Base-by-base conservation (phyloP, 2,113 vertebrate genomes). In the Gambusia affinis region DNA sequence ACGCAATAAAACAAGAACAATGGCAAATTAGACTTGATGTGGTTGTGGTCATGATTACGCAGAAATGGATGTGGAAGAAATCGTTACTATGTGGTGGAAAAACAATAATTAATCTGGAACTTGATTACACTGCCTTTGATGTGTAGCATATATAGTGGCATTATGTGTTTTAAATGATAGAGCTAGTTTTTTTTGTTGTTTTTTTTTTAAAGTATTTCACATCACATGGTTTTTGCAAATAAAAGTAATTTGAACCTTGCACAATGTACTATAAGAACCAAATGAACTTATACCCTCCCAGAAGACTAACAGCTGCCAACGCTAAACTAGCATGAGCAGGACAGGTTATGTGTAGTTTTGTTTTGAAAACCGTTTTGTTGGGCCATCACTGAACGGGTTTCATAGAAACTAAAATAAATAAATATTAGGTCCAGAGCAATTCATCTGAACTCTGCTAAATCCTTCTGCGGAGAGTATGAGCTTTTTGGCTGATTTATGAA, bases 221-320 rank as follows among this genome's bases (percentile, higher is more conserved):
- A 78, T 15, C 64, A 4, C 3, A 5, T 8, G 24, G 69, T 70
- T 75, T 37, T 31, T 15, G 60, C 85, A 75, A 88, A 87, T 88
- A 73, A 83, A 85, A 76, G 37, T 42, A 67, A 73, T 78, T 81
- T 74, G 82, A 87, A 80, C 72, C 64, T 91, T 84, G 71, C 79
- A 75, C 83, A 87, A 89, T 51, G 83, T 72, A 27, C 27, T 27
- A 79, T 83, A 73, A 69, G 10, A 76, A 87, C 75, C 79, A 70
- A 75, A 87, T 84, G 78, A 90, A 88, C 88, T 83, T 66, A 17
- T 44, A 37, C 14, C 14, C 39, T 86, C 82, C 79, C 81, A 63
- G 73, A 86, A 70, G 67, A 61, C 44, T 17, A 10, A 67, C 42
- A n/a, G 11, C 72, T 80, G 93, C 88, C 91, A 94, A 90, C 70